These are phyloP conservation scores for Nycteola revayana DNA, from an alignment of 2,888 invertebrate species.

Conservation along the genomic window DNA sequence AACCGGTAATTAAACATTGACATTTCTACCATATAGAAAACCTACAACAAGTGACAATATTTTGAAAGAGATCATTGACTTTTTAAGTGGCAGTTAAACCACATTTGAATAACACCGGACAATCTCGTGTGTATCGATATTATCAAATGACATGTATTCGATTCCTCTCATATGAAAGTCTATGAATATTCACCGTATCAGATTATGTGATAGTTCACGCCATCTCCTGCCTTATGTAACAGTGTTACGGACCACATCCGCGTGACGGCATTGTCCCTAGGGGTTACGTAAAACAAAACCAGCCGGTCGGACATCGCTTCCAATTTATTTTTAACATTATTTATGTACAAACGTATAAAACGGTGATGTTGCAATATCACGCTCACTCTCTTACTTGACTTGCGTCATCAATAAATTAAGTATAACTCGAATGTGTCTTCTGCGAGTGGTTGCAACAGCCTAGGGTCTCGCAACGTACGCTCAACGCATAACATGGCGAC, in stretches of 20 bases:
- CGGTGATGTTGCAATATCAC: slow-evolving; percentile 71
- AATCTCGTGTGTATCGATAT: slow-evolving; percentile 7
- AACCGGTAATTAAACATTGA: no score
- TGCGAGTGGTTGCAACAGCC: slow-evolving; percentile 33
- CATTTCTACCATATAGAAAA: no score
- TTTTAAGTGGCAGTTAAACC: no score
- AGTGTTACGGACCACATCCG: slow-evolving; percentile 34
- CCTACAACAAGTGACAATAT: no score
- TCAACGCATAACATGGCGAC: slow-evolving; percentile 9
- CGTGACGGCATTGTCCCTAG: slow-evolving; percentile 32
- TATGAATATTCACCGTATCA: slow-evolving; percentile 32
- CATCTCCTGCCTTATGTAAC: slow-evolving; percentile 29
- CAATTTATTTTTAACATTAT: slow-evolving; percentile 63
- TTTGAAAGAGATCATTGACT: no score
- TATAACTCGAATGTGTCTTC: slow-evolving; percentile 38
- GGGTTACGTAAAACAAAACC: slow-evolving; percentile 55
- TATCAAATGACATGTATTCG: neutral
- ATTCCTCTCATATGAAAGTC: slow-evolving; percentile 29
- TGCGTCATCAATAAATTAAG: slow-evolving; percentile 74
- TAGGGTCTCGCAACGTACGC: slow-evolving; percentile 9
- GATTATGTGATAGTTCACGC: slow-evolving; percentile 33
- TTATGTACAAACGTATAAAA: slow-evolving; percentile 75
- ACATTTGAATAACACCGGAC: slow-evolving; percentile 1
- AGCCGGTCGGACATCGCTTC: slow-evolving; percentile 48
- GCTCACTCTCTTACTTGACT: slow-evolving; percentile 59